Evolutionary conservation across 2,113 vertebrate species (phyloP), one percentile per base, ranked within the genome.

Genomic region (Bostrychus sinensis): DNA sequence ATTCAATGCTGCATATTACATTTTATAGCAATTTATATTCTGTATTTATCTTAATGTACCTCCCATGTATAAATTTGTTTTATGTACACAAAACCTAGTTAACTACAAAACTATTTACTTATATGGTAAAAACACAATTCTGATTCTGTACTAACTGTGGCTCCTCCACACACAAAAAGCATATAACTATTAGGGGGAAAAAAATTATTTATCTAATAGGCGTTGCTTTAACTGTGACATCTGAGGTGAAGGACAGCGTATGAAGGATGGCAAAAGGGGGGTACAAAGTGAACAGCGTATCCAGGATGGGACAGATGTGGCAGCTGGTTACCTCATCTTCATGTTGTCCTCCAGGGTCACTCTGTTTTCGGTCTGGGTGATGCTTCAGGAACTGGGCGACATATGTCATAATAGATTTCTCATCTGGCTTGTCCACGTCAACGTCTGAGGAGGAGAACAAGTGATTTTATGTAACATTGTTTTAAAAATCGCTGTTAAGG

Each of bases 351-450:
- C 94, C 92, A 3, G 83, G 14, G 55, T 89, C 81, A 8, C 87
- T 76, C 22, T 79, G 88, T 66, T 92, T 89, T 68, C 67, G 69
- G 30, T 96, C 91, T 0, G 97, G 96, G 66, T 93, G 95, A 30
- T 95, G 93, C 72, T 94, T 98, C 88, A 99, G 89, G 83, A 99
- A 99, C 88, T 99, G 97, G 54, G 96, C 95, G 26, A 99, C 93
- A 0, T 99, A 99, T 1, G 97, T 99, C 97, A 99, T 99, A 37
- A 99, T 92, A 46, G 96, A 98, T 86, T 98, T 99, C 80, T 99
- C 97, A 83, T 99, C 97, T n/a, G 97, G 97, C 42, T 98, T 99
- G 81, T 98, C 96, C 64, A 99, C 97, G 66, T 99, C 97, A 7
- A 99, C 96, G 83, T 99, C 97, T 99, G 84, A 39, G 25, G 65